Percentiles rank a stretch among this genome's conserved stretches.
These are phyloP conservation scores for Mionectes olivaceus DNA, from an alignment of 2,797 vertebrate genomes.

Conservation along the genomic window DNA sequence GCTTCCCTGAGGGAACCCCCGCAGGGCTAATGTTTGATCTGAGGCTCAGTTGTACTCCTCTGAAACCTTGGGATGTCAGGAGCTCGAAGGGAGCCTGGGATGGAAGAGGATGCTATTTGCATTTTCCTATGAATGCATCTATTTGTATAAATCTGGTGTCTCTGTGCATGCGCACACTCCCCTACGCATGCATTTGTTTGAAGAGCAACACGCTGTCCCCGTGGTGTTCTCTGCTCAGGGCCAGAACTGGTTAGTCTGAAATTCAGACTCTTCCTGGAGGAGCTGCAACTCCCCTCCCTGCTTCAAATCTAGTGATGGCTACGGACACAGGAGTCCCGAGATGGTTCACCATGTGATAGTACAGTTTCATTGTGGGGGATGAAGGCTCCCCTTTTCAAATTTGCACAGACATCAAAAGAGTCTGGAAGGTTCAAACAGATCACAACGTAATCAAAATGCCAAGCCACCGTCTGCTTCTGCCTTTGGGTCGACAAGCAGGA, in stretches of 20 bases:
- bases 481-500: constrained; percentile 68
- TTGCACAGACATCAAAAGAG: constrained; percentile 69
- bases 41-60: constrained; percentile 66
- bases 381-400: constrained; percentile 58
- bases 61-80: constrained; percentile 73
- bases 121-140: constrained; percentile 68
- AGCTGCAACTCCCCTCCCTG: not conserved
- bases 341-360: not conserved
- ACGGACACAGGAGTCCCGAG: not conserved
- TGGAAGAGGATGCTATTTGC: constrained; percentile 61
- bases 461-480: constrained; percentile 63
- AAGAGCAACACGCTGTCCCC: constrained; percentile 29
- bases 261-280: constrained; percentile 44
- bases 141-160: constrained; percentile 66
- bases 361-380: constrained; percentile 45
- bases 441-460: constrained; percentile 68
- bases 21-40: constrained; percentile 75
- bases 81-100: constrained; percentile 56
- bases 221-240: not conserved
- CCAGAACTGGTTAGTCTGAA: constrained; percentile 46
- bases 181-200: constrained; percentile 38
- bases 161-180: constrained; percentile 47
- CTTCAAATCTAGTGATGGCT: not conserved
- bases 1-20: constrained; percentile 71
- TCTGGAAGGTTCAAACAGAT: constrained; percentile 73